A percentile compares a stretch with the other conserved stretches of the same genome.
phyloP scores from a whole-genome alignment of 2,113 vertebrate species.

The Phalacrocorax aristotelis region DNA sequence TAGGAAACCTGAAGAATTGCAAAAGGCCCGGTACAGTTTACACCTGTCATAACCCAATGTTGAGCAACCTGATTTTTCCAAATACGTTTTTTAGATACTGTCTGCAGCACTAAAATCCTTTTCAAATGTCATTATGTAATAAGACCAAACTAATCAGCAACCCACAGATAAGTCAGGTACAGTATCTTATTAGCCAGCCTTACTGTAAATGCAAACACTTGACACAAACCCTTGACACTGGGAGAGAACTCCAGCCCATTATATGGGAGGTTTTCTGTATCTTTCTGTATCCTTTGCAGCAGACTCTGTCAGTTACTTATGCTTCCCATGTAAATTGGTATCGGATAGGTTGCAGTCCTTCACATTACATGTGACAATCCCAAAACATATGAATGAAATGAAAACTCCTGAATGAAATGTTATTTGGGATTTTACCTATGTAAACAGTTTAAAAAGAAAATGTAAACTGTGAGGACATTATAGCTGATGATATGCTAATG shows the following conservation, averaged over 20 bases:
- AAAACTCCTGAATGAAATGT: not conserved
- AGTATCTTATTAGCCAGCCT: not conserved
- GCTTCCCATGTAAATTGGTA: fast-evolving
- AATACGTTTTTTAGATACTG: not conserved
- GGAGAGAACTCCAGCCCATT: not conserved
- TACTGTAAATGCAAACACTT: not conserved
- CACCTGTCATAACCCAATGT: not conserved
- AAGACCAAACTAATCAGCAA: not conserved
- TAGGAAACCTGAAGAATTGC: not conserved
- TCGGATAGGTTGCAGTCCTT: fast-evolving
- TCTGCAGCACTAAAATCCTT: not conserved
- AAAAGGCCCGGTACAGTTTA: not conserved
- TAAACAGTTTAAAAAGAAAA: not conserved
- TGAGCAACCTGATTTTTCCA: not conserved
- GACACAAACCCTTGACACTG: not conserved
- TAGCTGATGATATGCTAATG: not conserved
- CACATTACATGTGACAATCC: not conserved
- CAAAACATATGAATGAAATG: fast-evolving
- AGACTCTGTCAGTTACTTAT: not conserved
- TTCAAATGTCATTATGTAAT: not conserved
- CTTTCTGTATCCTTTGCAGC: not conserved
- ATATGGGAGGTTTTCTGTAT: not conserved
- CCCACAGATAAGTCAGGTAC: not conserved
- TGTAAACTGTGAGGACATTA: not conserved
- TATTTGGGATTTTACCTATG: not conserved